Base-by-base conservation (phyloP, 1,140 invertebrate genomes). In the Muscidifurax raptorellus region DNA sequence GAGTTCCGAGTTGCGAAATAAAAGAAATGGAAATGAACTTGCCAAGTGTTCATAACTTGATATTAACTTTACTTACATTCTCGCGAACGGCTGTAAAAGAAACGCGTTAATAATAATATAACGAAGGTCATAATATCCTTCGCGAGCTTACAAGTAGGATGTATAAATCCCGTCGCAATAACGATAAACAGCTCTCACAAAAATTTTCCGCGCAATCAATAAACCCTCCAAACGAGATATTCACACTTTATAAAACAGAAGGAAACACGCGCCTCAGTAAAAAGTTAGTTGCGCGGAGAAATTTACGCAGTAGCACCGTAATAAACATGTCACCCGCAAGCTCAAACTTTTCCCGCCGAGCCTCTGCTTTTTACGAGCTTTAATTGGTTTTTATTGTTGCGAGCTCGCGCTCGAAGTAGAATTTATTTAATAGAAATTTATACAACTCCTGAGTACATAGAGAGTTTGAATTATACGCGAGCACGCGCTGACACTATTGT, bases 331-430 rank as follows among this genome's bases (percentile, higher is more conserved):
- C 78, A 6, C 15, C 64, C 10, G 32, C 76, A 84, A 74, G 59
- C 18, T 72, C 59, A 74, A 84, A 22, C 59, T 72, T 84, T 71
- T 78, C 13, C 1, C 30, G 27, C 18, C 66, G 59, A 59, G 22
- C 52, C 52, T n/a, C 52, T 47, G 25, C 15, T 66, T 83, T 28
- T 69, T 44, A 40, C 40, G n/a, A n/a, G 44, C 15, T 79, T 84
- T 80, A 84, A 84, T 79, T 84, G 22, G 25, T 84, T 79, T 80
- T 79, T 64, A 84, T 84, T 59, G 59, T 25, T 18, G 13, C 32
- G 12, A 10, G n/a, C 74, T 67, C 67, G 9, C 36, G n/a, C 18
- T 52, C 40, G 25, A 52, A 71, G 76, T 15, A 47, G 25, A 77
- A 36, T 82, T 82, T 74, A 64, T 64, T 75, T 40, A 40, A 40